phyloP scores from a whole-genome alignment of 1,140 invertebrate genomes.

The Panagrolaimus sp. region DNA sequence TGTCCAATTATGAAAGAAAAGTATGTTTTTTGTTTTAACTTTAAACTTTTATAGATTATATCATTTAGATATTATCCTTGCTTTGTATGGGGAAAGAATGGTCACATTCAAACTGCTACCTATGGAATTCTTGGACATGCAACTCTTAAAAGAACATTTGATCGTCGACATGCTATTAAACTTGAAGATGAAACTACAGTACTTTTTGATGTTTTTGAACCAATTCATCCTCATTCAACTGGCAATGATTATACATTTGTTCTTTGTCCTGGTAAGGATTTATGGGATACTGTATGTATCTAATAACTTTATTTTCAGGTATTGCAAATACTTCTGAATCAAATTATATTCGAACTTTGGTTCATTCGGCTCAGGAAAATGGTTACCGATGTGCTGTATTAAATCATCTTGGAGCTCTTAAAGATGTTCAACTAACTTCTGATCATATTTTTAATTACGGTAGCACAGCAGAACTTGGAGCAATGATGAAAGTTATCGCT shows the following conservation, averaged over 20 bases:
- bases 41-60: constrained; percentile 37
- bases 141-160: constrained; percentile 74
- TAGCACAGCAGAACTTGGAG: constrained; percentile 71
- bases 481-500: constrained; percentile 71
- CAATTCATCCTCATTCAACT: constrained; percentile 62
- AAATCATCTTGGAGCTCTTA: constrained; percentile 83
- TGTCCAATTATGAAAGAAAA: constrained; percentile 40
- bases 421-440: constrained; percentile 75
- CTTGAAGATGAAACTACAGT: constrained; percentile 77
- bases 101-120: constrained; percentile 75
- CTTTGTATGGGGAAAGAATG: constrained; percentile 84
- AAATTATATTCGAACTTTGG: constrained; percentile 83
- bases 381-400: constrained; percentile 84
- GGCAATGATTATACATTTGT: constrained; percentile 71
- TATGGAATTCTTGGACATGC: constrained; percentile 70
- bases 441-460: constrained; percentile 82
- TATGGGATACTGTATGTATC: no score
- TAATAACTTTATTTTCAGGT: no score
- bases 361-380: constrained; percentile 77
- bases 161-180: constrained; percentile 69
- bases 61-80: constrained; percentile 76
- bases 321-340: constrained; percentile 87
- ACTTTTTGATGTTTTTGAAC: constrained; percentile 84
- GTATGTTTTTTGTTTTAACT: constrained; percentile 21
- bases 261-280: constrained; percentile 84